Evolutionary conservation across 2,113 vertebrate genomes (phyloP).

Genomic region (Catharus bicknelli): DNA sequence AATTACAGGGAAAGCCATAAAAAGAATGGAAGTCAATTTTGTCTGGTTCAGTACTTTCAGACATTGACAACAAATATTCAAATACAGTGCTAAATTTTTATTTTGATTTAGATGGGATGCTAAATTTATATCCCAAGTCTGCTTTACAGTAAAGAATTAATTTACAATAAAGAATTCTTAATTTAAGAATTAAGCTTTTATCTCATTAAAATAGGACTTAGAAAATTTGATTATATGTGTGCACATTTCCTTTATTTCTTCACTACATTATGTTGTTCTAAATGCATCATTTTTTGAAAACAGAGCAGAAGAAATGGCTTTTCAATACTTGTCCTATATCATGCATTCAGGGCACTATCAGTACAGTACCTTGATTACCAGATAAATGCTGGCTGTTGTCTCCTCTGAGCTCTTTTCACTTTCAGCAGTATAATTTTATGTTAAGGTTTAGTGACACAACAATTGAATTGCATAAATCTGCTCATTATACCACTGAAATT

Average conservation of each 20-base stretch:
- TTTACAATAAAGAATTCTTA: too few relatives aligned
- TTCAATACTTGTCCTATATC: background rate
- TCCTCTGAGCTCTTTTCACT: slow-evolving; percentile 53
- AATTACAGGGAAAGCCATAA: background rate
- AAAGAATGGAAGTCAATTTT: background rate
- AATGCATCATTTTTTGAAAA: slow-evolving; percentile 17
- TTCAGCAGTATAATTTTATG: slow-evolving; percentile 64
- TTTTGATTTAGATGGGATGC: background rate
- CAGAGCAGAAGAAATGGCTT: background rate
- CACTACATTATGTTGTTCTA: background rate
- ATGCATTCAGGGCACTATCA: background rate
- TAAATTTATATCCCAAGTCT: background rate
- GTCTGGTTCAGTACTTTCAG: background rate
- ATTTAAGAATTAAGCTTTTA: background rate
- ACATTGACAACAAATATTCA: background rate
- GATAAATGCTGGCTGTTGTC: slow-evolving; percentile 53
- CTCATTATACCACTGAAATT: slow-evolving; percentile 61
- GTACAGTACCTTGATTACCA: slow-evolving; percentile 30
- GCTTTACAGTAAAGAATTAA: background rate
- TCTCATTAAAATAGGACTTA: background rate
- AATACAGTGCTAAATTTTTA: background rate
- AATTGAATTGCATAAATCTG: slow-evolving; percentile 65
- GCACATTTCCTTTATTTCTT: background rate
- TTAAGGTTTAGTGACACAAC: slow-evolving; percentile 58
- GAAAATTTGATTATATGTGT: background rate